Conservation (phyloP, 2,797 vertebrate species). For the Moxostoma hubbsi region DNA sequence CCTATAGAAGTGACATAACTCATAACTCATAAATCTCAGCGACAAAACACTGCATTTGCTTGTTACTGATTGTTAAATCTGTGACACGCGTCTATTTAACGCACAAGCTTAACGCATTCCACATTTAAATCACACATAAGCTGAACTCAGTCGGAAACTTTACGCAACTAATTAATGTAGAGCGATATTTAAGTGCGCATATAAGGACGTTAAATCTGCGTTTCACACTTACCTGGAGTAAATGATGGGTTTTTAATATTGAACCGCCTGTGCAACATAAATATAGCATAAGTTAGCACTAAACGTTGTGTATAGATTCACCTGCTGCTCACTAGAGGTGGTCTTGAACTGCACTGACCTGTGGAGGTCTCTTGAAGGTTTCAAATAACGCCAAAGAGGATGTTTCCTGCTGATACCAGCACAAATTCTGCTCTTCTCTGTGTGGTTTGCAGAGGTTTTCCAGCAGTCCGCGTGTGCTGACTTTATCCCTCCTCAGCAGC, state of each 20-base stretch:
- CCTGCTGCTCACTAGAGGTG: constrained; percentile 13
- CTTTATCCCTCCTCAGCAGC: background rate
- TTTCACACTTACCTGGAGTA: constrained; percentile 66
- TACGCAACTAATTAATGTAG: too few species aligned
- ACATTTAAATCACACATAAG: too few species aligned
- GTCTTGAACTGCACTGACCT: constrained; percentile 54
- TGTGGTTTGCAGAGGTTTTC: background rate
- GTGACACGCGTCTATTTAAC: too few species aligned
- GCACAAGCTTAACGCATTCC: too few species aligned
- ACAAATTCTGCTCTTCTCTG: background rate
- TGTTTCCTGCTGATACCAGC: background rate
- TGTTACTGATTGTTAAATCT: too few species aligned
- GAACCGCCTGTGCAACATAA: constrained; percentile 65
- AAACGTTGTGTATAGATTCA: background rate
- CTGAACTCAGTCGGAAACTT: too few species aligned
- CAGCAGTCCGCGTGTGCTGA: background rate
- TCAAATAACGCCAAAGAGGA: constrained; percentile 11
- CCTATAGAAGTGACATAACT: too few species aligned
- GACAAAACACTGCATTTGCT: too few species aligned
- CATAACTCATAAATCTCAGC: too few species aligned
- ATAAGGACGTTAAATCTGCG: too few species aligned
- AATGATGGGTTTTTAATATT: constrained; percentile 56
- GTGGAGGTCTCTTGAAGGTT: constrained; percentile 31
- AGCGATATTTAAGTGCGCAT: too few species aligned
- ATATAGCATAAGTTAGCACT: background rate